Evolutionary conservation across 30 jellyfish, hydroid and myxozoan genomes (phyloP), one percentile per base, ranked within the genome.

Genomic region (Aurelia sp.): DNA sequence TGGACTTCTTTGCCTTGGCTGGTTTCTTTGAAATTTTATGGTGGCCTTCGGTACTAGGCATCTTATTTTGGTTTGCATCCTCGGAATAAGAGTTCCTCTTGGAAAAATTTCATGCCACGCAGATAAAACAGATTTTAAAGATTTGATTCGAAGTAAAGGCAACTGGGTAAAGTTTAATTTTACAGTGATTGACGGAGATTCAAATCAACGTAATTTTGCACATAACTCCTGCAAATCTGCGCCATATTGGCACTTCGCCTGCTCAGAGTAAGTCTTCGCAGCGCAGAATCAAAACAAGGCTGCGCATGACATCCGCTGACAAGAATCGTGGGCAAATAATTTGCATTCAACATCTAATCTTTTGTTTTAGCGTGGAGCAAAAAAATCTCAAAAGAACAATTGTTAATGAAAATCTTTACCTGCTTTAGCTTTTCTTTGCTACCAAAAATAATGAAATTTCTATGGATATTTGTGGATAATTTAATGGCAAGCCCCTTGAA

Each of bases 1-100:
- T n/a, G 16, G 69, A 33, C 78, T 88, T 80, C 85, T 60, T 72
- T 21, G 81, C 20, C 74, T 78, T 79, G 18, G 72, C 71, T 67
- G 63, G 78, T 70, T 78, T 78, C 88, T 78, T 78, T 63, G 96
- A 76, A 18, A 76, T 30, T 60, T 87, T 76, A 70, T 76, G 88
- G 75, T 87, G 96, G 84, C 88, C 88, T 68, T 87, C 96, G 50
- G 96, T 72, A 77, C 96, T 87, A 76, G 96, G 96, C 96, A 87
- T 87, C 72, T 76, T 87, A 74, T 87, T 35, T 76, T 87, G 96
- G 96, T 87, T 87, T 66, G 71, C 96, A 87, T 87, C 96, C 90
- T 87, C 92, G 92, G 48, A 82, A 82, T 65, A 69, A 82, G 62
- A 58, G 41, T 50, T 17, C 74, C 62, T 38, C 60, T 30, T 18